phyloP scores from a whole-genome alignment of 2,113 vertebrate species.

The Callipepla squamata region DNA sequence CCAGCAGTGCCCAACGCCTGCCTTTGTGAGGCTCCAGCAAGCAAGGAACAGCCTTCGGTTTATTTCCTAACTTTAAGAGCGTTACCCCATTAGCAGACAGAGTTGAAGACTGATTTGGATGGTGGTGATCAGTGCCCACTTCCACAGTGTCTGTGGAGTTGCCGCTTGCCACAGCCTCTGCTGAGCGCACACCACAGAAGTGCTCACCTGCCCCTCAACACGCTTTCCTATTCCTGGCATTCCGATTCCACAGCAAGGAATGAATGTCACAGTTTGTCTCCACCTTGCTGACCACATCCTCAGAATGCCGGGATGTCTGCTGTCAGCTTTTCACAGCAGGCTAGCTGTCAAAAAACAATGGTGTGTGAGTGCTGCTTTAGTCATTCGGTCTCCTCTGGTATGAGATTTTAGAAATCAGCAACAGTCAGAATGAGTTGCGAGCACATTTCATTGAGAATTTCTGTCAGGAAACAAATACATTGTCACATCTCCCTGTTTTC shows the following conservation, averaged over 20 bases:
- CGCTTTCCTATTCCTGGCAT: neutral
- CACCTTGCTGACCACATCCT: neutral
- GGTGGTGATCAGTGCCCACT: rapidly evolving
- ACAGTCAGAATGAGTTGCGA: neutral
- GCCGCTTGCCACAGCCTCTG: rapidly evolving
- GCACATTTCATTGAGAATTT: neutral
- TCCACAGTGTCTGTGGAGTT: neutral
- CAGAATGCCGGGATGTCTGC: neutral
- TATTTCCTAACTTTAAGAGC: neutral
- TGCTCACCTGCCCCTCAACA: neutral
- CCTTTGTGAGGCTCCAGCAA: constrained; percentile 47
- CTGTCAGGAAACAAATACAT: neutral
- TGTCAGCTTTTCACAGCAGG: neutral
- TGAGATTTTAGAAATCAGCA: neutral
- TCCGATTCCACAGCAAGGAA: neutral
- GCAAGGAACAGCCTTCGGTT: neutral
- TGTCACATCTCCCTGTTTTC: neutral
- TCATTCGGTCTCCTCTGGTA: neutral
- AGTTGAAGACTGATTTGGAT: neutral
- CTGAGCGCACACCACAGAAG: neutral
- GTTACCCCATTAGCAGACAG: neutral
- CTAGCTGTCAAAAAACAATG: neutral
- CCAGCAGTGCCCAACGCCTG: constrained; percentile 60
- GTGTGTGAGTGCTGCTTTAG: neutral
- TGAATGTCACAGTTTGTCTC: neutral